Conservation (phyloP, 2,113 vertebrate genomes). For the Ailurus styani region DNA sequence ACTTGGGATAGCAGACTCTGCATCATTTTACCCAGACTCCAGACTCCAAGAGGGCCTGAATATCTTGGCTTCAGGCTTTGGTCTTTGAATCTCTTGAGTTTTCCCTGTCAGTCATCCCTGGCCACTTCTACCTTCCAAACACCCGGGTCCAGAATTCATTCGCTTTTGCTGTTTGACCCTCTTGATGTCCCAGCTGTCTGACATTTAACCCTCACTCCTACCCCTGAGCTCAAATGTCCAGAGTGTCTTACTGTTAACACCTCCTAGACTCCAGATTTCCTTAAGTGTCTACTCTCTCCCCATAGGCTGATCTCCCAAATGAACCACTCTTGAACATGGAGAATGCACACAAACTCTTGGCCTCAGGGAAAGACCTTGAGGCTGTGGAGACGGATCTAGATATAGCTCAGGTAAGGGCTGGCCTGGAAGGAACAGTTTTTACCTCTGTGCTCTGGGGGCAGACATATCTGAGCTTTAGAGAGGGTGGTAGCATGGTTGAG, state of each 20-base stretch:
- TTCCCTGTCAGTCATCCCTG: background rate
- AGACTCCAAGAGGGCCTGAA: background rate
- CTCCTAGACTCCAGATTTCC: background rate
- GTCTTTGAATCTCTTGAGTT: background rate
- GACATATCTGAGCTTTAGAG: background rate
- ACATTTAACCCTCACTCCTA: background rate
- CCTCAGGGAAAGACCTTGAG: constrained; percentile 64
- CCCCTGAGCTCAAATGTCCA: background rate
- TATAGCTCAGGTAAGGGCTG: constrained; percentile 57
- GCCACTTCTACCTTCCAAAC: background rate
- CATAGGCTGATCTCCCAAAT: constrained; percentile 69
- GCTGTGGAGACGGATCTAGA: constrained; percentile 38
- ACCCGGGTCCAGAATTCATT: background rate
- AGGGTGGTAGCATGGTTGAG: background rate
- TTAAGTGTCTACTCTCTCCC: background rate
- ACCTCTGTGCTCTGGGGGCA: background rate
- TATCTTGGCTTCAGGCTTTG: background rate
- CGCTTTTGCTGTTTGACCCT: background rate
- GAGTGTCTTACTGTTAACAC: background rate
- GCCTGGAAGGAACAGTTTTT: background rate
- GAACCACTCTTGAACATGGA: constrained; percentile 69
- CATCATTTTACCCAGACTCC: too few relatives aligned
- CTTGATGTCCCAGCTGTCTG: background rate
- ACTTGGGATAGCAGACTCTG: background rate
- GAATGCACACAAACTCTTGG: constrained; percentile 80